Evolutionary conservation across 1,140 invertebrate species (phyloP).

Genomic region (Tetranychus cinnabarinus): DNA sequence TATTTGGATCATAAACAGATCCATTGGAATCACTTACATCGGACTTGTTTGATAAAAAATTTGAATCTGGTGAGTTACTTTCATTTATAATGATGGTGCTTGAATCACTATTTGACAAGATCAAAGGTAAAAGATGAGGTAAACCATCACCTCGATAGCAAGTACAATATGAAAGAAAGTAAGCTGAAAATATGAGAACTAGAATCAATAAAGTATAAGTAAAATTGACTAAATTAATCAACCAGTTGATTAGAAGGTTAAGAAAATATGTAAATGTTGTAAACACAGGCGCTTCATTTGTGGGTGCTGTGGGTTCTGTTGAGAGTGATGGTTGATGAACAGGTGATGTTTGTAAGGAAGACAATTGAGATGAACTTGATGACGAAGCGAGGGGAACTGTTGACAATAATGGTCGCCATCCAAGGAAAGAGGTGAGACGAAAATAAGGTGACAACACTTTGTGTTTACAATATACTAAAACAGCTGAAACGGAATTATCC

Average conservation of each 20-base stretch:
- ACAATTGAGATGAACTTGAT: not conserved
- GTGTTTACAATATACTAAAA: slow-evolving; percentile 8
- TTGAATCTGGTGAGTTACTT: not conserved
- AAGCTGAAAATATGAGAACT: slow-evolving; percentile 6
- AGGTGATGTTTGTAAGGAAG: not conserved
- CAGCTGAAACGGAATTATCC: slow-evolving; percentile 3
- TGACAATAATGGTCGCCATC: slow-evolving; percentile 11
- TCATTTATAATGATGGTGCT: not conserved
- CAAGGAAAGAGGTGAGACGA: slow-evolving; percentile 6
- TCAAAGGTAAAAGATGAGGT: not conserved
- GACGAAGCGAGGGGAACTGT: not conserved
- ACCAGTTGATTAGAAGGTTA: too few species aligned
- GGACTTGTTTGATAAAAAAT: too few species aligned
- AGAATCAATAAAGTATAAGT: slow-evolving; percentile 4
- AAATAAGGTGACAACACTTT: slow-evolving; percentile 8
- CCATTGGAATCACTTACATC: too few species aligned
- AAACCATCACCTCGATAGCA: slow-evolving; percentile 11
- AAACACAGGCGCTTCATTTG: too few species aligned
- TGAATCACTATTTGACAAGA: not conserved
- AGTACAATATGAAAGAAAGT: slow-evolving; percentile 11
- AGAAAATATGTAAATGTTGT: too few species aligned
- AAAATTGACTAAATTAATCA: slow-evolving; percentile 1
- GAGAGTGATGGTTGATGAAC: too few species aligned
- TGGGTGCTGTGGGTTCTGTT: too few species aligned
- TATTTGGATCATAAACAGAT: too few species aligned